Evolutionary conservation across 1,140 invertebrate genomes (phyloP).

Genomic region (Zaprionus davidi): DNA sequence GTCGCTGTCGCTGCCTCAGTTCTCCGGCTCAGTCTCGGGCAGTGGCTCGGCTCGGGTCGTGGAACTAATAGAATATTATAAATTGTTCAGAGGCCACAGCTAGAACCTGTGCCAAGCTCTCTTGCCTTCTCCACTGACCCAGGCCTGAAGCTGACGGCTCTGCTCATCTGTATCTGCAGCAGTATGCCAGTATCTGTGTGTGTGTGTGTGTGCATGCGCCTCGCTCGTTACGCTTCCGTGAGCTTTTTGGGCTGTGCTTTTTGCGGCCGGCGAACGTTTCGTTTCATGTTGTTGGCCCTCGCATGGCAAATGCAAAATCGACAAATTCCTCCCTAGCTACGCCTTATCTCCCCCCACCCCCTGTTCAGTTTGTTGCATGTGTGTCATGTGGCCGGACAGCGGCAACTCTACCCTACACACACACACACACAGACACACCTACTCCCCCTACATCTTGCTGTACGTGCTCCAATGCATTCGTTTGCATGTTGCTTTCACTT

Average conservation of each 20-base stretch:
- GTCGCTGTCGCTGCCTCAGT: constrained; percentile 13
- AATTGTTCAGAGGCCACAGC: constrained; percentile 59
- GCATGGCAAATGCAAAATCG: constrained; percentile 55
- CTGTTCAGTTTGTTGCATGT: constrained; percentile 59
- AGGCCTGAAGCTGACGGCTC: constrained; percentile 57
- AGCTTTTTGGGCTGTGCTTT: constrained; percentile 79
- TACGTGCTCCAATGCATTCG: constrained; percentile 68
- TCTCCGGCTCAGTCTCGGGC: constrained; percentile 41
- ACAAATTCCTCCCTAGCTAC: constrained; percentile 4
- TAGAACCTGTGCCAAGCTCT: constrained; percentile 53
- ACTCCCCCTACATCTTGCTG: background rate
- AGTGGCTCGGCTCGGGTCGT: constrained; percentile 65
- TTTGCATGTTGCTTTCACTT: constrained; percentile 79
- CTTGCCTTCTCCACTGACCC: constrained; percentile 67
- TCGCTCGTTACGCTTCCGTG: constrained; percentile 74
- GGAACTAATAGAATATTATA: constrained; percentile 83
- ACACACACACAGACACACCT: background rate
- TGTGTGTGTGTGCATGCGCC: constrained; percentile 33
- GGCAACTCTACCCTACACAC: background rate
- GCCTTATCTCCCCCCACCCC: background rate
- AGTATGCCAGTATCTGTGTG: background rate
- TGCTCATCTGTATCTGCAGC: constrained; percentile 40
- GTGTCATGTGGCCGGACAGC: constrained; percentile 35
- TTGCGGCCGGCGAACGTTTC: constrained; percentile 61
- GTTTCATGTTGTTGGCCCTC: constrained; percentile 51